phyloP scores from a whole-genome alignment of 2,888 invertebrate genomes.

The Drosophila barbarae region DNA sequence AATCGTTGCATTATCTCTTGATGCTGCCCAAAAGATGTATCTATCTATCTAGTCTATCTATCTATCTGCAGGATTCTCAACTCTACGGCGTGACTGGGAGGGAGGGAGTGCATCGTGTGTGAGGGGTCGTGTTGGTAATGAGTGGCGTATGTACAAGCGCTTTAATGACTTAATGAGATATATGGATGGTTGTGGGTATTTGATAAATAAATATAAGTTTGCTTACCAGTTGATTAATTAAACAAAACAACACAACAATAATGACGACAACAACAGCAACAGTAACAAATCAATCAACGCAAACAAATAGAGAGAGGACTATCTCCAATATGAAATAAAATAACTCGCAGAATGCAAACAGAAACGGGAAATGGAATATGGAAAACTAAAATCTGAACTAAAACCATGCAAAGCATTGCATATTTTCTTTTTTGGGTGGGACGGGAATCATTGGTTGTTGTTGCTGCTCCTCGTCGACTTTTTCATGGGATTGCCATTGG shows the following conservation, averaged over 20 bases:
- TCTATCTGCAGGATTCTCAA: conserved; percentile 21
- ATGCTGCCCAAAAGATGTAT: conserved; percentile 8
- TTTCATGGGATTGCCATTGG: conserved; percentile 47
- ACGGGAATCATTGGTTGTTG: conserved; percentile 16
- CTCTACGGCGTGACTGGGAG: conserved; percentile 45
- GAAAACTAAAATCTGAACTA: conserved; percentile 9
- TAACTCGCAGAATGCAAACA: conserved; percentile 32
- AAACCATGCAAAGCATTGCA: conserved; percentile 23
- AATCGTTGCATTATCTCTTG: conserved; percentile 5
- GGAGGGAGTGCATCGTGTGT: conserved; percentile 8
- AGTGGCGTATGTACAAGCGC: conserved; percentile 62
- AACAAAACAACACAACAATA: conserved; percentile 63
- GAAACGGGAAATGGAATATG: conserved; percentile 8
- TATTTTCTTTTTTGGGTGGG: conserved; percentile 12
- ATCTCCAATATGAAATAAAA: conserved; percentile 21
- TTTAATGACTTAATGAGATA: conserved; percentile 62
- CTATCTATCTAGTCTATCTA: conserved; percentile 7
- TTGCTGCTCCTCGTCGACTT: conserved; percentile 43
- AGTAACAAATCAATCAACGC: conserved; percentile 51
- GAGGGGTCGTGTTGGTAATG: conserved; percentile 26
- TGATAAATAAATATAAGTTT: conserved; percentile 53
- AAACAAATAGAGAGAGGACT: conserved; percentile 30
- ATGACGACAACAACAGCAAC: conserved; percentile 48
- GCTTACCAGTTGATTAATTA: conserved; percentile 69
- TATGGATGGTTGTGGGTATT: conserved; percentile 32